Evolutionary conservation across 2,113 vertebrate species (phyloP).

Genomic region (Corythornis madagascariensis): DNA sequence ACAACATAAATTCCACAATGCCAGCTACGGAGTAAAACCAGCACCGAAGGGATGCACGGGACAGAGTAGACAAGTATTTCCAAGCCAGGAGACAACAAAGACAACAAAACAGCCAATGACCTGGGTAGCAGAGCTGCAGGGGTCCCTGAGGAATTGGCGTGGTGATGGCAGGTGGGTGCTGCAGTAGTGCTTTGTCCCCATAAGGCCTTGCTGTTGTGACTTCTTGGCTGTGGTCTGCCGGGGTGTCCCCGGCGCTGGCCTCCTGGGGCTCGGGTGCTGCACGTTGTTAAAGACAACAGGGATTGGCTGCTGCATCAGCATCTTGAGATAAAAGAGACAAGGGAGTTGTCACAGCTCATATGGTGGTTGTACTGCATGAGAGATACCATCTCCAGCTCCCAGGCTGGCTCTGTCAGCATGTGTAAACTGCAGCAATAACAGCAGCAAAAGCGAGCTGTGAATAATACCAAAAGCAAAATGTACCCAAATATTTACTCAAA

Average conservation of each 20-base stretch:
- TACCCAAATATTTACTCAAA: neutral
- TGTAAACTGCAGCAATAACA: neutral
- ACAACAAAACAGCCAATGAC: constrained; percentile 25
- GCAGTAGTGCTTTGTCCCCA: constrained; percentile 41
- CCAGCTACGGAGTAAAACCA: neutral
- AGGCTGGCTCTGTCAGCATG: neutral
- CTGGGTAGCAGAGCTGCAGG: constrained; percentile 72
- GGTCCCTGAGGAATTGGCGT: constrained; percentile 72
- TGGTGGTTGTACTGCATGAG: neutral
- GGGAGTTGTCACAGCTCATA: neutral
- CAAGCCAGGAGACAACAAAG: neutral
- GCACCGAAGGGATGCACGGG: fast-evolving
- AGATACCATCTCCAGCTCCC: neutral
- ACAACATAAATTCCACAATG: neutral
- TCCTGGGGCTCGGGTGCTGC: constrained; percentile 71
- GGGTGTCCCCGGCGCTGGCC: constrained; percentile 41
- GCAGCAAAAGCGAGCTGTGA: neutral
- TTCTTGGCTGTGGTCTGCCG: constrained; percentile 73
- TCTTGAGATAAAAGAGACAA: constrained; percentile 64
- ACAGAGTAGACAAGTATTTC: fast-evolving
- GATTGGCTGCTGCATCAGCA: constrained; percentile 81
- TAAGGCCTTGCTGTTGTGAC: neutral
- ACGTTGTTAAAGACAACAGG: constrained; percentile 53
- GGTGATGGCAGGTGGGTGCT: constrained; percentile 52
- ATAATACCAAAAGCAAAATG: neutral